phyloP scores from a whole-genome alignment of 1,140 invertebrate genomes.

The Whitmania pigra region DNA sequence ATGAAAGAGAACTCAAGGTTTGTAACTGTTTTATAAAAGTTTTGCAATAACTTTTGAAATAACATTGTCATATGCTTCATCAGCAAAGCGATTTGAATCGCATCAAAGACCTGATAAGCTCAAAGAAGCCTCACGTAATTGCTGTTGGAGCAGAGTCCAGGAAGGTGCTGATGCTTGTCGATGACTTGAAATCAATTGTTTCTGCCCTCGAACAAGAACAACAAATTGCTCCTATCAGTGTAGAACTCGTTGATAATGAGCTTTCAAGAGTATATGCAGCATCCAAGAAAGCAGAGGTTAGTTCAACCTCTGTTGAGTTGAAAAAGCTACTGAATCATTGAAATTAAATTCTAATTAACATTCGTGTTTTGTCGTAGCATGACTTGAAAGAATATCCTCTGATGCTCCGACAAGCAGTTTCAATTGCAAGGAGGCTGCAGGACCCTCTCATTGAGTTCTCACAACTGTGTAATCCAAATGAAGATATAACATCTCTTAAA shows the following conservation, averaged over 20 bases:
- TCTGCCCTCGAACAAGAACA: slow-evolving; percentile 60
- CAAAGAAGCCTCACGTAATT: slow-evolving; percentile 85
- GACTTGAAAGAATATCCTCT: slow-evolving; percentile 86
- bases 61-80: too few relatives aligned
- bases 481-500: slow-evolving; percentile 84
- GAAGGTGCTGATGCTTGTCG: slow-evolving; percentile 63
- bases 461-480: slow-evolving; percentile 82
- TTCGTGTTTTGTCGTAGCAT: background rate
- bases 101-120: slow-evolving; percentile 69
- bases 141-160: slow-evolving; percentile 58
- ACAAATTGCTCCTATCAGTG: slow-evolving; percentile 70
- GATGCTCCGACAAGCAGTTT: slow-evolving; percentile 75
- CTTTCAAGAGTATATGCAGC: slow-evolving; percentile 74
- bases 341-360: too few relatives aligned
- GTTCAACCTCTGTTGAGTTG: slow-evolving; percentile 18
- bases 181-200: slow-evolving; percentile 67
- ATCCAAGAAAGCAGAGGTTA: slow-evolving; percentile 66
- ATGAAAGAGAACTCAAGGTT: slow-evolving; percentile 59
- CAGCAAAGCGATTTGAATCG: slow-evolving; percentile 56
- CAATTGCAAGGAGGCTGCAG: slow-evolving; percentile 75
- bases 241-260: slow-evolving; percentile 86
- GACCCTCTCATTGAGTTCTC: slow-evolving; percentile 92
- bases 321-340: too few relatives aligned
- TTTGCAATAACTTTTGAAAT: too few relatives aligned
- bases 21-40: background rate